These are phyloP conservation scores for Nephila pilipes DNA, from an alignment of 1,140 invertebrate species.

Conservation along the genomic window DNA sequence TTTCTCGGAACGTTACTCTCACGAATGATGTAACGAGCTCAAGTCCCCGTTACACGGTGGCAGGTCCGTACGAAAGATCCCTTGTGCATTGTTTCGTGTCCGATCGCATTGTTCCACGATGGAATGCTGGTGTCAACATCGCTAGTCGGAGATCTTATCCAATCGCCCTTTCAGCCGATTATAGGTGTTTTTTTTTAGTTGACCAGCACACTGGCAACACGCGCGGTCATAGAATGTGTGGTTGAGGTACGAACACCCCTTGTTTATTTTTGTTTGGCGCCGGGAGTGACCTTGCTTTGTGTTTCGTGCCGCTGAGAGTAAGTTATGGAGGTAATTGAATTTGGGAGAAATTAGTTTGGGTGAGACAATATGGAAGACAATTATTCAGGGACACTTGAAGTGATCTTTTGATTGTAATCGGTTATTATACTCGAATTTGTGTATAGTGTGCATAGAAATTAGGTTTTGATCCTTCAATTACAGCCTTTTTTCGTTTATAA, in stretches of 20 bases:
- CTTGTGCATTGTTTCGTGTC: background rate
- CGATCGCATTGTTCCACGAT: background rate
- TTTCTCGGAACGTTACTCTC: background rate
- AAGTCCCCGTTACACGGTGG: slow-evolving; percentile 16
- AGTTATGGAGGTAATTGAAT: background rate
- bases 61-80: background rate
- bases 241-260: background rate
- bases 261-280: background rate
- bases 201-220: background rate
- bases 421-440: background rate
- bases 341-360: background rate
- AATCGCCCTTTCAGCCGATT: background rate
- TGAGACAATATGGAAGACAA: background rate
- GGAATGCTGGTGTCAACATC: slow-evolving; percentile 21
- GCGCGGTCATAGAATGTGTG: background rate
- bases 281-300: slow-evolving; percentile 4
- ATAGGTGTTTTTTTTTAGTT: background rate
- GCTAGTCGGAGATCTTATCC: background rate
- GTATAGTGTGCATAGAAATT: background rate
- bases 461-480: background rate
- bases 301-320: background rate
- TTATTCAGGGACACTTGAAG: background rate
- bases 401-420: background rate
- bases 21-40: background rate
- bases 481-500: background rate